Conservation (phyloP, 2,113 vertebrate genomes). For the Hypocryptadius cinnamomeus region DNA sequence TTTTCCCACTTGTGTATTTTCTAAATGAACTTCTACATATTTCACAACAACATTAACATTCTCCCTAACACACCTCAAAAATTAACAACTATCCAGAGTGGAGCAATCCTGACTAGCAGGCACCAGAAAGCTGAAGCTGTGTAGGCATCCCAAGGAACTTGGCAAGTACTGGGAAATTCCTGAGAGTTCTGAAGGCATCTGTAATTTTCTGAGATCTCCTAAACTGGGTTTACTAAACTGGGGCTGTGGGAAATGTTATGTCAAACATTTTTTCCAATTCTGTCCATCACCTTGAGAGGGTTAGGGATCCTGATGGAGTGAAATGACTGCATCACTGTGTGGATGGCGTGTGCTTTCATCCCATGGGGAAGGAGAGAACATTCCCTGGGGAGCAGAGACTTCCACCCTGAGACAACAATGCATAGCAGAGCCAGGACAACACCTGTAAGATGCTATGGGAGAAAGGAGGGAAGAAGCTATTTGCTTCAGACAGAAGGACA, state of each 20-base stretch:
- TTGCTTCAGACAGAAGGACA: not conserved
- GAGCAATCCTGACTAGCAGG: not conserved
- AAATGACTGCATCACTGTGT: not conserved
- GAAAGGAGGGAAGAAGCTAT: not conserved
- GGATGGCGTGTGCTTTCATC: not conserved
- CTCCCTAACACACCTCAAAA: not conserved
- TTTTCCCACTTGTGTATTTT: not conserved
- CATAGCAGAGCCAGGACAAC: not conserved
- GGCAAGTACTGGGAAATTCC: not conserved
- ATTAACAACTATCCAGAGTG: not conserved
- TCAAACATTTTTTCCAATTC: not conserved
- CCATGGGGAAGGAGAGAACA: not conserved
- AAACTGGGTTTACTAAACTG: not conserved
- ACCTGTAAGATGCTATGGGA: not conserved
- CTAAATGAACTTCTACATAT: not conserved
- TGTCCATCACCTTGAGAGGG: not conserved
- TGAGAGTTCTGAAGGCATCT: not conserved
- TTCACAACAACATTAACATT: not conserved
- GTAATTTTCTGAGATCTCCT: not conserved
- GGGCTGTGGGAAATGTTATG: not conserved
- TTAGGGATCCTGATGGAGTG: not conserved
- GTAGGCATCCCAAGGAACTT: not conserved
- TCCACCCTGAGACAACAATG: fast-evolving
- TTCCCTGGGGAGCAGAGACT: not conserved
- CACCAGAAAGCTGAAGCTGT: not conserved